phyloP scores from a whole-genome alignment of 2,797 vertebrate genomes.

The Gymnocypris eckloni region DNA sequence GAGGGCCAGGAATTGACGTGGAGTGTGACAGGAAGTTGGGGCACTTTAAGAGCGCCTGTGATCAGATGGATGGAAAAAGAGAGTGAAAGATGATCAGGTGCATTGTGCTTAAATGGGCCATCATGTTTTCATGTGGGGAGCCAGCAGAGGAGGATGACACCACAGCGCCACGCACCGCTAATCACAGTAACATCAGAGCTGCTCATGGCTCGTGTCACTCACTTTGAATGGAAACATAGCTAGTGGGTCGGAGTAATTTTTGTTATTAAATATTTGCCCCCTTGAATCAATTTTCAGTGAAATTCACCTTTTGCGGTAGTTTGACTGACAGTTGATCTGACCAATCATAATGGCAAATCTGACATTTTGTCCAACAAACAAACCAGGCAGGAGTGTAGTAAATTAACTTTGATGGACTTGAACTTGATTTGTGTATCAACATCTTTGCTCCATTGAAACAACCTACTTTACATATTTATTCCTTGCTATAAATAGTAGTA shows the following conservation, averaged over 20 bases:
- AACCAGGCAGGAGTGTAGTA: too few species aligned
- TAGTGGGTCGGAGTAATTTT: too few species aligned
- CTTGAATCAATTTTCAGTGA: too few species aligned
- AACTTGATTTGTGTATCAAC: not conserved
- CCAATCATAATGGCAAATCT: too few species aligned
- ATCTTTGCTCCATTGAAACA: not conserved
- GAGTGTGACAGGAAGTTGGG: not conserved
- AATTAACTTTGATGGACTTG: too few species aligned
- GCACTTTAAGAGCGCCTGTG: not conserved
- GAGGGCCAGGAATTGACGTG: not conserved
- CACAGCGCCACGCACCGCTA: not conserved
- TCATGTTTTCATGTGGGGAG: constrained; percentile 26
- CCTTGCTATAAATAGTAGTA: not conserved
- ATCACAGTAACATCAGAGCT: constrained; percentile 44
- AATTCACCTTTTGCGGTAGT: too few species aligned
- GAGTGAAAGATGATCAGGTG: constrained; percentile 29
- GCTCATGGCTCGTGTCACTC: constrained; percentile 2
- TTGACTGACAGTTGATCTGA: too few species aligned
- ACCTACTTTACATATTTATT: not conserved
- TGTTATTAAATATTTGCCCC: too few species aligned
- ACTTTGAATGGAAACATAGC: not conserved
- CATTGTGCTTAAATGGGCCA: constrained; percentile 8
- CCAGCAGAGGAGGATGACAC: constrained; percentile 40
- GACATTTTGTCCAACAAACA: too few species aligned
- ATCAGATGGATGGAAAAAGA: constrained; percentile 9